Evolutionary conservation across 2,888 invertebrate species (phyloP), one percentile per base, ranked within the genome.

Genomic region (Chaetogeoica ovagalla): DNA sequence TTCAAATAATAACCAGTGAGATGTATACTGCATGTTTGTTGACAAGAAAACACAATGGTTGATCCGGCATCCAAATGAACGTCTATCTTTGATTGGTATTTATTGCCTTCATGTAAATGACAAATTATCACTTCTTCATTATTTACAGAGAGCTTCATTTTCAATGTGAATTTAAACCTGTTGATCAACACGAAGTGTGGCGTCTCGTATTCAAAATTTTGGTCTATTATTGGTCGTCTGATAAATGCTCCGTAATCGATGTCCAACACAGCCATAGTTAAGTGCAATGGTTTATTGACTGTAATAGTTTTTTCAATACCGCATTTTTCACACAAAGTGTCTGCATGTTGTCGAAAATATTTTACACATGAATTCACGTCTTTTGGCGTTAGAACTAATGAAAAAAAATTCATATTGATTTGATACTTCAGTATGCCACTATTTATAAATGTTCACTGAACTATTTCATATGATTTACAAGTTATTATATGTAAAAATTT

Each of bases 21-120:
- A 43, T 76, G 69, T 60, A 69, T 76, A 52, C 76, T 76, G 19
- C 76, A 76, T 37, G 76, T 76, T 62, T 76, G 76, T 62, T 76
- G 76, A 52, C 76, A 76, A 69, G 69, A 69, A 76, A 76, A 76
- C 6, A 60, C 21, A 37, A 69, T 43, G 60, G 19, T 76, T 68
- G 69, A 37, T 60, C 76, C 76, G 23, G 69, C 48, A n/a, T 43
- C 30, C 21, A 76, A 62, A 37, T 60, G 52, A 19, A 76, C 5
- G 57, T 76, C 76, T 48, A 76, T 52, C 6, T 59, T 48, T 19
- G 60, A 60, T 37, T 76, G 76, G 6, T 76, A 76, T 57, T 69
- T 76, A 23, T 76, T 76, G 21, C 68, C 76, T 69, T 76, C 76
- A 5, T 76, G 60, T 21, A 76, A 65, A 7, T 76, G 76, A 76